A percentile compares a stretch with the other conserved stretches of the same genome.
Evolutionary conservation across 2,888 invertebrate genomes (phyloP).

Genomic region (Sisyra terminalis): DNA sequence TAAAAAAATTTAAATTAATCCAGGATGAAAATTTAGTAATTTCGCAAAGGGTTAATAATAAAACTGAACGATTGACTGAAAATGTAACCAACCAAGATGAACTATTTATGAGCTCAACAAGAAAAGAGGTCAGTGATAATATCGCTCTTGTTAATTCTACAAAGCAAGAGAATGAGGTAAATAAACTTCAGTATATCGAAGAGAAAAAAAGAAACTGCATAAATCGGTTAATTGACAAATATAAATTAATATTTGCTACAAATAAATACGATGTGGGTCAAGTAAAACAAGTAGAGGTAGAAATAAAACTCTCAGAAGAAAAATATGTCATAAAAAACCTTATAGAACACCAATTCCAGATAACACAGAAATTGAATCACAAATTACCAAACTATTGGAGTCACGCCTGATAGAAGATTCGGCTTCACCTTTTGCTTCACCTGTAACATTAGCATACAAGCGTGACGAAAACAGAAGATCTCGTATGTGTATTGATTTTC

Average conservation of each 20-base stretch:
- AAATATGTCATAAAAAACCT: not conserved
- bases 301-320: not conserved
- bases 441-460: conserved; percentile 1
- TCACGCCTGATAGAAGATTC: not conserved
- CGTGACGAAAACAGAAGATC: too few species aligned
- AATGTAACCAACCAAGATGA: too few species aligned
- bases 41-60: conserved; percentile 9
- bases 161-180: too few species aligned
- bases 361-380: not conserved
- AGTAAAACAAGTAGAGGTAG: not conserved
- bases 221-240: not conserved
- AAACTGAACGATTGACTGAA: too few species aligned
- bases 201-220: too few species aligned
- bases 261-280: not conserved
- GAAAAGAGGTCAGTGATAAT: too few species aligned
- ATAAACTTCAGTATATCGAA: too few species aligned
- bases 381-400: not conserved
- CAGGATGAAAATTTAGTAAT: conserved; percentile 15
- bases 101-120: too few species aligned
- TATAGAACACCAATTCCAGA: not conserved
- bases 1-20: conserved; percentile 13
- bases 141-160: too few species aligned
- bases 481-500: too few species aligned
- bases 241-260: not conserved
- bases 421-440: not conserved